Base-by-base conservation (phyloP, 2,113 vertebrate species). In the Panurus biarmicus region DNA sequence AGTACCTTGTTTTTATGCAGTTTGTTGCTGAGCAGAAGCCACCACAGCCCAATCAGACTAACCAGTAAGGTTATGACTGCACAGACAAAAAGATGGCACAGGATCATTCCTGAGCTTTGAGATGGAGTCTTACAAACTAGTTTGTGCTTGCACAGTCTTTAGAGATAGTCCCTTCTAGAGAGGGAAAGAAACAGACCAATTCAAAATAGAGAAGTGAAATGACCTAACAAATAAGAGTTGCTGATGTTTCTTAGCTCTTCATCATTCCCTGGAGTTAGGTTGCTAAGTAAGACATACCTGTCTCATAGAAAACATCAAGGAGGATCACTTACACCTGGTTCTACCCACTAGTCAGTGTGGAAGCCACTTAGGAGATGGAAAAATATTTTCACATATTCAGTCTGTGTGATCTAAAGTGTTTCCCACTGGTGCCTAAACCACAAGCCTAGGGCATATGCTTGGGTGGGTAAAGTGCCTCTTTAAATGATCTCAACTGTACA, bases 291-390 rank as follows among this genome's bases (percentile, higher is more conserved):
- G 56, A 65, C 14, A 26, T 26, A 9, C 5, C 13, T 74, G 77
- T 80, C 38, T 67, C 1, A 2, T 25, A 40, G 33, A 71, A 74
- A 74, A 48, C 42, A 61, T 10, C 1, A 0, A 42, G 7, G 10
- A 58, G 22, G 18, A 22, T 69, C 28, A 44, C 7, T 56, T 57
- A 28, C 18, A 57, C 18, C 51, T 5, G 2, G 15, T 85, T 62
- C 45, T n/a, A 54, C 4, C 5, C 25, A 35, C 19, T 5, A 54
- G 9, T 6, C 29, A 70, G 8, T 0, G 0, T n/a, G 10, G 48
- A 71, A 53, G 20, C 3, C 54, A 44, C 22, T 48, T 47, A 18
- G 14, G 51, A 79, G 6, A 9, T 10, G 3, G 47, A 84, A 84
- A 77, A 90, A 17, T 69, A 26, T 36, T 58, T 94, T 62, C 44